A percentile compares a stretch with the other conserved stretches of the same genome.
These are phyloP conservation scores for Andricus curvator DNA, from an alignment of 2,888 invertebrate genomes.

Conservation along the genomic window DNA sequence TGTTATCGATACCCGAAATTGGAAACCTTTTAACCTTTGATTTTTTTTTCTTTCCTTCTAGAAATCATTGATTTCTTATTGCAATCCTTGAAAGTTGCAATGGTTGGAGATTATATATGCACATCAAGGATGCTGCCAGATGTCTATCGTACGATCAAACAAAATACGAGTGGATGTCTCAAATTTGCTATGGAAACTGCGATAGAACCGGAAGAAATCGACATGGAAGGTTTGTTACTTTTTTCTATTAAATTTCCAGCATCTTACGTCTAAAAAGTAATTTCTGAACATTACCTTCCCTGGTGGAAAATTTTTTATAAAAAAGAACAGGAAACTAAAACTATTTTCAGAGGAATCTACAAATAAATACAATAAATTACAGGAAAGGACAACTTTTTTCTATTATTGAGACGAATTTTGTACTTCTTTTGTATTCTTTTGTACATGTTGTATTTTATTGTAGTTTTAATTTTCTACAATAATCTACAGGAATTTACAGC, in stretches of 20 bases:
- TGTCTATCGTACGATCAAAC: conserved; percentile 40
- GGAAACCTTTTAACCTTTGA: background rate
- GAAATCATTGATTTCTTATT: conserved; percentile 62
- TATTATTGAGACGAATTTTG: too few relatives aligned
- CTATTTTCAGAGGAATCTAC: too few relatives aligned
- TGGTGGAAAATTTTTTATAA: too few relatives aligned
- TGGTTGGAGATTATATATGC: conserved; percentile 55
- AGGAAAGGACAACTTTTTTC: too few relatives aligned
- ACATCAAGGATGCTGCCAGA: conserved; percentile 46
- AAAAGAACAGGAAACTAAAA: too few relatives aligned
- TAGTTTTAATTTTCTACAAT: too few relatives aligned
- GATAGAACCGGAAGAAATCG: conserved; percentile 11
- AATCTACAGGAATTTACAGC: too few relatives aligned
- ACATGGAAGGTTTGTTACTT: conserved; percentile 22
- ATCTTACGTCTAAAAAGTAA: background rate
- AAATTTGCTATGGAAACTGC: conserved; percentile 37
- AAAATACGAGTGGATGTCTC: conserved; percentile 40
- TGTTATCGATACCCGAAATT: too few relatives aligned
- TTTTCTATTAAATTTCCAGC: background rate
- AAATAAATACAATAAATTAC: too few relatives aligned
- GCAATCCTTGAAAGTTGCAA: conserved; percentile 57
- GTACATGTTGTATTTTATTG: too few relatives aligned
- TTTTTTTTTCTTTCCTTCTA: conserved; percentile 41
- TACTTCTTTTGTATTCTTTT: too few relatives aligned
- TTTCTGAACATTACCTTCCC: too few relatives aligned